Evolutionary conservation across 2,888 invertebrate genomes (phyloP).

Genomic region (Erebia aethiops): DNA sequence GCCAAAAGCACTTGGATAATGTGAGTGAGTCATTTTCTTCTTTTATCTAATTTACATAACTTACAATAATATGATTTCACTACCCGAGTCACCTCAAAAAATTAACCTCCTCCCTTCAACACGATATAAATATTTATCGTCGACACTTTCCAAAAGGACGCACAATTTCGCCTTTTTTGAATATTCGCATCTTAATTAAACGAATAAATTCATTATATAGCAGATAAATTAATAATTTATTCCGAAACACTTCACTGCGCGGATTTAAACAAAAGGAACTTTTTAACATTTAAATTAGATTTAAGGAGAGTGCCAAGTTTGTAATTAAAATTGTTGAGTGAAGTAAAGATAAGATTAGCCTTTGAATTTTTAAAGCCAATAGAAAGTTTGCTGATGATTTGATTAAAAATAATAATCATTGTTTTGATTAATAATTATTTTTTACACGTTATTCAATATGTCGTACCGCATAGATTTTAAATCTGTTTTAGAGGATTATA

Average conservation of each 20-base stretch:
- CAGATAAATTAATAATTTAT: slow-evolving; percentile 33
- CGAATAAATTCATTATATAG: slow-evolving; percentile 29
- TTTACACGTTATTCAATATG: no score
- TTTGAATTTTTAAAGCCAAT: not conserved
- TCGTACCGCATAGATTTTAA: no score
- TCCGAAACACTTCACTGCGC: slow-evolving; percentile 17
- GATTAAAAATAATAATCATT: no score
- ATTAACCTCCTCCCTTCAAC: not conserved
- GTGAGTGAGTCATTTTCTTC: no score
- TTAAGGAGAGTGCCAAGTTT: slow-evolving; percentile 1
- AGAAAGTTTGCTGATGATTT: not conserved
- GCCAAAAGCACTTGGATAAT: no score
- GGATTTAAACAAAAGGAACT: slow-evolving; percentile 17
- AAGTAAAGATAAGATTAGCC: not conserved
- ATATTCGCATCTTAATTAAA: slow-evolving; percentile 14
- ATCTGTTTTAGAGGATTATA: no score
- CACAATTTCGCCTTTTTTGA: slow-evolving; percentile 13
- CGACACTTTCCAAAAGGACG: slow-evolving; percentile 7
- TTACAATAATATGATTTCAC: no score
- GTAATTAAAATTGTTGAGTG: not conserved
- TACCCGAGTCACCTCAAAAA: not conserved
- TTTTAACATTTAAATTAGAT: slow-evolving; percentile 18
- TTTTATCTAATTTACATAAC: no score
- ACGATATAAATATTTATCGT: slow-evolving; percentile 13
- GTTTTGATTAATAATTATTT: not conserved